These are phyloP conservation scores for Drosophila percnosoma DNA, from an alignment of 2,888 invertebrate species.

Conservation along the genomic window DNA sequence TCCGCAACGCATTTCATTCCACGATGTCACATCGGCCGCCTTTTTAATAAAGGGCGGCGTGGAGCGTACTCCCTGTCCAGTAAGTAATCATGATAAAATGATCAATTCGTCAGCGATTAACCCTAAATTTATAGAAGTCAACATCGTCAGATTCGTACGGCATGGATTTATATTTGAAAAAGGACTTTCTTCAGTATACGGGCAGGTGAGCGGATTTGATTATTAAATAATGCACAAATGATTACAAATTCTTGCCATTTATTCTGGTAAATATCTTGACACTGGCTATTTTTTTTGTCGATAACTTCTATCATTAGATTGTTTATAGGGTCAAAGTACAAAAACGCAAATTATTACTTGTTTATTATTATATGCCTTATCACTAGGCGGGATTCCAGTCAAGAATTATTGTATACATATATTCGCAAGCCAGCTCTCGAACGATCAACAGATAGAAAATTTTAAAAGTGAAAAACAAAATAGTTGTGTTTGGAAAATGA, in stretches of 20 bases:
- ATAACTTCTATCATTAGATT: no score
- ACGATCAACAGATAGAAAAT: no score
- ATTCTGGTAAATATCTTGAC: no score
- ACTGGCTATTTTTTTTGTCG: no score
- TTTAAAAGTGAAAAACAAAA: no score
- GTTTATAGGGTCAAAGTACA: no score
- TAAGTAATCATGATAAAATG: constrained; percentile 48
- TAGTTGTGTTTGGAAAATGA: no score
- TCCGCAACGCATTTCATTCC: constrained; percentile 91
- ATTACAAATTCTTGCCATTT: no score
- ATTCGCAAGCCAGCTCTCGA: no score
- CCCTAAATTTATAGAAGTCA: constrained; percentile 88
- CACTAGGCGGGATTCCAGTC: constrained; percentile 19
- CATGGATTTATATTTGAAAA: constrained; percentile 96
- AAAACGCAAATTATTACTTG: not conserved
- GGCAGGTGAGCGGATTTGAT: constrained; percentile 89
- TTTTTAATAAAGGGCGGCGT: constrained; percentile 94
- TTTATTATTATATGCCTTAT: constrained; percentile 37
- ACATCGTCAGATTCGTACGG: constrained; percentile 91
- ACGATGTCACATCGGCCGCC: constrained; percentile 95
- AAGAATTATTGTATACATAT: constrained; percentile 3
- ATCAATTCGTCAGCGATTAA: not conserved
- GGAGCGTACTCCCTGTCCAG: constrained; percentile 93
- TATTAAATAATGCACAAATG: no score
- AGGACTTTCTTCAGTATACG: constrained; percentile 97